A percentile compares a stretch with the other conserved stretches of the same genome.
These are phyloP conservation scores for Barnardius zonarius DNA, from an alignment of 2,113 vertebrate genomes.

Conservation along the genomic window DNA sequence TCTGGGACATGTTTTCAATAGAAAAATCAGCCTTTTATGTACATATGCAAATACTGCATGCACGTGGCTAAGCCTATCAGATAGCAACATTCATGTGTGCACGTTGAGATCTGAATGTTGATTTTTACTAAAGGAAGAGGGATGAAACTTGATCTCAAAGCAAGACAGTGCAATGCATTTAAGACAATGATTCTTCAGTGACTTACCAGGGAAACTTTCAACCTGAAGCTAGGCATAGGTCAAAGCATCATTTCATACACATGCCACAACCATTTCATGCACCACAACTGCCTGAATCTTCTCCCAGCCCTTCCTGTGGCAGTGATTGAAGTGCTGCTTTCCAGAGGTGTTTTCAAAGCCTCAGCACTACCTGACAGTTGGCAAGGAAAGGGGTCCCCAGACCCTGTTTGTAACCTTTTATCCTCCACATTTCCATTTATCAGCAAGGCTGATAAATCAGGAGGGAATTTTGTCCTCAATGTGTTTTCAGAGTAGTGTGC, in stretches of 20 bases:
- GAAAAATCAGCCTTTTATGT: not conserved
- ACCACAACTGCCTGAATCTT: not conserved
- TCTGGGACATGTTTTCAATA: not conserved
- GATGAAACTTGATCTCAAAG: not conserved
- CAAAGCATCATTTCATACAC: not conserved
- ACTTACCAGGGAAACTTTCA: not conserved
- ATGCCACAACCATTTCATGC: not conserved
- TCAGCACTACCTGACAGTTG: not conserved
- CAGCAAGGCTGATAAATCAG: not conserved
- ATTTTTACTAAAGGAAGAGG: not conserved
- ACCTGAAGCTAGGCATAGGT: not conserved
- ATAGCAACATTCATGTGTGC: not conserved
- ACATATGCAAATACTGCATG: not conserved
- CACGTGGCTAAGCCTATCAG: not conserved
- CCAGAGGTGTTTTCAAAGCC: not conserved
- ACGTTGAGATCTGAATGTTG: not conserved
- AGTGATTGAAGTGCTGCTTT: not conserved
- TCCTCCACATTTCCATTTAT: not conserved
- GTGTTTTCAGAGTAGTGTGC: not conserved
- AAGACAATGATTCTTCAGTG: not conserved
- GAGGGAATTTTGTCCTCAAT: not conserved
- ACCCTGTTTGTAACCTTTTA: fast-evolving
- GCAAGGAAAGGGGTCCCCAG: not conserved
- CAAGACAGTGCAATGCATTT: not conserved
- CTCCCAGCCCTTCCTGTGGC: not conserved